Evolutionary conservation across 2,888 invertebrate species (phyloP).

Genomic region (Pyrrhosoma nymphula): DNA sequence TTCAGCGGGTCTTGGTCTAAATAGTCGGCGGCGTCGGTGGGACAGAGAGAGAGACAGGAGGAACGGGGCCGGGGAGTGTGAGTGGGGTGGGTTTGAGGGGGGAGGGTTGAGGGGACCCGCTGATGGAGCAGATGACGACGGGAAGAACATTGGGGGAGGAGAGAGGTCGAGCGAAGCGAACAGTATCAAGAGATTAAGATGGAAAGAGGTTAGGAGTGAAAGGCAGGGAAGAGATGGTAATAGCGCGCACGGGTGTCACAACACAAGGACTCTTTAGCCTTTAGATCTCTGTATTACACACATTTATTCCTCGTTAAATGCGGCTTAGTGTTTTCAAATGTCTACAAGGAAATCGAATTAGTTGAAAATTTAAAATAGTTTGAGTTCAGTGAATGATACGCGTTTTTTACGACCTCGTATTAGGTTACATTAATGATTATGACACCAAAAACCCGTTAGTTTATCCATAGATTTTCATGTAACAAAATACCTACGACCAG

Average conservation of each 20-base stretch:
- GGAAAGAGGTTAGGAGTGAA: not conserved
- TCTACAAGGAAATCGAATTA: too few relatives aligned
- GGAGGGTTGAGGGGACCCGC: not conserved
- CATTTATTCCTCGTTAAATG: not conserved
- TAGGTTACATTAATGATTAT: too few relatives aligned
- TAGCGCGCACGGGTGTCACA: not conserved
- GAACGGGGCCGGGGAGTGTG: not conserved
- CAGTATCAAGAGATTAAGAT: not conserved
- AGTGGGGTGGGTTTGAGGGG: not conserved
- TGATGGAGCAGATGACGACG: not conserved
- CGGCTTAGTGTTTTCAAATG: not conserved
- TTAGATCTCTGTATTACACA: not conserved
- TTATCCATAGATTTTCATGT: too few relatives aligned
- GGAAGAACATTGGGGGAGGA: not conserved
- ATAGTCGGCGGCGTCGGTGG: not conserved
- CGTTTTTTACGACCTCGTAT: too few relatives aligned
- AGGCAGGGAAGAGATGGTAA: not conserved
- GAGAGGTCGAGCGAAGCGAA: not conserved
- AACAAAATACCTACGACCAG: too few relatives aligned
- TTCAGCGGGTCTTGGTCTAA: constrained; percentile 6
- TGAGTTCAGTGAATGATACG: too few relatives aligned
- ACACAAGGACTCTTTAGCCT: not conserved
- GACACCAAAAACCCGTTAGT: too few relatives aligned
- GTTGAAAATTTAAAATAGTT: too few relatives aligned
- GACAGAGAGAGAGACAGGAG: too few relatives aligned